A percentile compares a stretch with the other conserved stretches of the same genome.
phyloP scores from a whole-genome alignment of 2,113 vertebrate genomes.

The Halcyon malimbica region DNA sequence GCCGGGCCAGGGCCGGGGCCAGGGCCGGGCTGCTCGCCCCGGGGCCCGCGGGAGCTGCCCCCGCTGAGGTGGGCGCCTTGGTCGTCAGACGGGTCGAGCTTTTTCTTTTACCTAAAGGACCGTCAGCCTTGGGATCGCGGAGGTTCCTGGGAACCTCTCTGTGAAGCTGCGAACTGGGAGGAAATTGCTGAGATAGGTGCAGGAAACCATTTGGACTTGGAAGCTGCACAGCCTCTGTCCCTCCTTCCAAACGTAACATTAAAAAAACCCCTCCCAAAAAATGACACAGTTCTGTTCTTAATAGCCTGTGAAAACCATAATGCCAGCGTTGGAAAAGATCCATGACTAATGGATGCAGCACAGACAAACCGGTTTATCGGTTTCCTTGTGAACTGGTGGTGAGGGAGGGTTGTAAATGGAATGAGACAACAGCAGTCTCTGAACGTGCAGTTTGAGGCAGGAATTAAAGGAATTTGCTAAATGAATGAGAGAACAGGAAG shows the following conservation, averaged over 20 bases:
- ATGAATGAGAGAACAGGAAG: constrained; percentile 73
- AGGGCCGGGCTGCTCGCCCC: not conserved
- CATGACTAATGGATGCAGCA: not conserved
- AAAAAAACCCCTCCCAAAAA: not conserved
- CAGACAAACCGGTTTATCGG: constrained; percentile 22
- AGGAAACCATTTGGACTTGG: not conserved
- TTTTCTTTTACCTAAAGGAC: not conserved
- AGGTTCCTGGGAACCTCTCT: not conserved
- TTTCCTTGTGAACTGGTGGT: not conserved
- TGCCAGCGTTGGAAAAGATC: not conserved
- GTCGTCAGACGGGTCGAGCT: not conserved
- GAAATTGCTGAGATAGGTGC: not conserved
- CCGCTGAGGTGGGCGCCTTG: not conserved
- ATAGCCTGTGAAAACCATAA: not conserved
- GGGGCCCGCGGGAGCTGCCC: not conserved
- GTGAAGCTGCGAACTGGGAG: not conserved
- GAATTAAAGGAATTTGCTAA: constrained; percentile 72
- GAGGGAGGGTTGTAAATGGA: not conserved
- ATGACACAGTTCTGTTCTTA: not conserved
- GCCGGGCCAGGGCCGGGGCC: not conserved
- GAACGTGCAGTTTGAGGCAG: constrained; percentile 36
- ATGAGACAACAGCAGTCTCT: not conserved
- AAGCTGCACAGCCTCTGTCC: not conserved
- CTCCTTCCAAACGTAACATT: not conserved
- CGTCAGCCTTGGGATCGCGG: not conserved